phyloP scores from a whole-genome alignment of 2,888 invertebrate genomes.

The Rhamphomyia laevipes region DNA sequence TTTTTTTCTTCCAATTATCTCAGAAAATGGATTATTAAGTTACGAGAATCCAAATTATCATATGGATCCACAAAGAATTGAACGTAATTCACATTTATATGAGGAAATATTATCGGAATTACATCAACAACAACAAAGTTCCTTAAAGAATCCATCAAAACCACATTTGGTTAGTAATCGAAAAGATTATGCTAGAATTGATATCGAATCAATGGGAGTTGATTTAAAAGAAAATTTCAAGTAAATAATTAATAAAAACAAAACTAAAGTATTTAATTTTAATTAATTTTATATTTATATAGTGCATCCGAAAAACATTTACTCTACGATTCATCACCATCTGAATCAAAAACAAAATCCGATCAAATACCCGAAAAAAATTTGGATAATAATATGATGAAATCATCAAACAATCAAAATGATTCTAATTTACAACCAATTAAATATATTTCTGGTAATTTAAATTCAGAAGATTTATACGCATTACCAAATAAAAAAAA shows the following conservation, averaged over 20 bases:
- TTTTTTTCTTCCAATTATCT: slow-evolving; percentile 1
- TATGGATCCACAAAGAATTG: slow-evolving; percentile 62
- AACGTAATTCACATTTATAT: slow-evolving; percentile 59
- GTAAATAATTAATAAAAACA: slow-evolving; percentile 12
- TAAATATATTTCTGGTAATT: slow-evolving; percentile 21
- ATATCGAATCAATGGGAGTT: slow-evolving; percentile 59
- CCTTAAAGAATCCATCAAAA: slow-evolving; percentile 34
- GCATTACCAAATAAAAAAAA: slow-evolving; percentile 19
- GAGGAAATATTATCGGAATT: slow-evolving; percentile 36
- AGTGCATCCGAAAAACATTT: slow-evolving; percentile 21
- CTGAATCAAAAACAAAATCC: slow-evolving; percentile 21
- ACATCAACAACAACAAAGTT: slow-evolving; percentile 16
- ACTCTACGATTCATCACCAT: slow-evolving; percentile 18
- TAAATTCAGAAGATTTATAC: slow-evolving; percentile 20
- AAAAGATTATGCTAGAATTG: slow-evolving; percentile 53
- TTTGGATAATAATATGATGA: slow-evolving; percentile 7
- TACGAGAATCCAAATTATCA: slow-evolving; percentile 90
- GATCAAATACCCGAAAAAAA: slow-evolving; percentile 19
- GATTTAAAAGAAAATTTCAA: slow-evolving; percentile 39
- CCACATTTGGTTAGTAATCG: slow-evolving; percentile 42
- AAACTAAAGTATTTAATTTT: neutral
- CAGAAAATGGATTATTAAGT: slow-evolving; percentile 82
- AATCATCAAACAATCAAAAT: slow-evolving; percentile 2
- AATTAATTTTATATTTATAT: neutral
- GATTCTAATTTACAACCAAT: slow-evolving; percentile 9